Evolutionary conservation across 2,113 vertebrate genomes (phyloP), one percentile per base, ranked within the genome.

Genomic region (Engraulis encrasicolus): DNA sequence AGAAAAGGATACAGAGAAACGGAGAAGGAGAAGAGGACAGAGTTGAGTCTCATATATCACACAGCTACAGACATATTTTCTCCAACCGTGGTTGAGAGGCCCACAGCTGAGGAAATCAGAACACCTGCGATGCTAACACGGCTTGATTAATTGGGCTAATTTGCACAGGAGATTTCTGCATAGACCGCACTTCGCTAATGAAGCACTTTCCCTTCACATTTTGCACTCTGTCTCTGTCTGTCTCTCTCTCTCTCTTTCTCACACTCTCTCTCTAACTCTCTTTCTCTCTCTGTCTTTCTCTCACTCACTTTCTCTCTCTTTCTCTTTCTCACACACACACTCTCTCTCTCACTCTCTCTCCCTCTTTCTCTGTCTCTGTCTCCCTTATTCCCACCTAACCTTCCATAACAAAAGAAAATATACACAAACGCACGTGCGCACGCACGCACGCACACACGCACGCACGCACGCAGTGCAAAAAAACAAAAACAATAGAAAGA

Each of bases 161-260:
- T 94, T 93, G 93, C 90, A 84, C 85, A 90, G 89, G 88, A 93
- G 93, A 95, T 95, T 95, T 95, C 93, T 94, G 91, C 92, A 93
- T 94, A 87, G 85, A 90, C 89, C 87, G 23, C 54, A 87, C 79
- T 27, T 61, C 2, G 82, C 92, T 94, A 93, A 94, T 94, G 92
- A 93, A 88, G 82, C 83, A 80, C 86, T 90, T 87, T 92, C 90
- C 91, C 86, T 85, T 48, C 50, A 77, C 80, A 27, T 61, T 78
- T 78, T 83, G 19, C 19, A 1, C 79, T 15, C 80, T 84, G 88
- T 89, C 88, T 88, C 81, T 71, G 78, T 80, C 17, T 6, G 83
- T 45, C 85, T 78, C 19, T 71, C 77, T 86, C 58, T 83, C 49
- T 87, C n/a, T n/a, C n/a, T n/a, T n/a, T 86, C 89, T 83, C 84